Evolutionary conservation across 1,140 invertebrate genomes (phyloP).

Genomic region (Drosophila mojavensis): DNA sequence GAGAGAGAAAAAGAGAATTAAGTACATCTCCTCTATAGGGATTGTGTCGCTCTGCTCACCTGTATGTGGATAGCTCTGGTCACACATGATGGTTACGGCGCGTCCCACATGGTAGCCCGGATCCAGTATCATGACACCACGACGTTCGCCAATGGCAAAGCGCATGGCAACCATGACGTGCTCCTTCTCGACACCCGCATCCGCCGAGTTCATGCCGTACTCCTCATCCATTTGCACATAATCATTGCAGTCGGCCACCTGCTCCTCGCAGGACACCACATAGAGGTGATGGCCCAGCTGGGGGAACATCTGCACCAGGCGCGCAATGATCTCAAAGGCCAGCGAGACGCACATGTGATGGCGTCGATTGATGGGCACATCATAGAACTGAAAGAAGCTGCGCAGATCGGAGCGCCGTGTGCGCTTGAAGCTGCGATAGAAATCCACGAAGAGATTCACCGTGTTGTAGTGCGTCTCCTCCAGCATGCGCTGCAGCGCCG

Average conservation of each 20-base stretch:
- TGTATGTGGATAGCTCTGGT: slow-evolving; percentile 93
- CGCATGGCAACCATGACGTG: slow-evolving; percentile 93
- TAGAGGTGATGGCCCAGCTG: slow-evolving; percentile 88
- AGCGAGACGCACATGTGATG: slow-evolving; percentile 95
- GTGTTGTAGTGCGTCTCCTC: slow-evolving; percentile 94
- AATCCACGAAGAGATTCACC: slow-evolving; percentile 92
- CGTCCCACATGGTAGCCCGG: slow-evolving; percentile 95
- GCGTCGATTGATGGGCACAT: slow-evolving; percentile 89
- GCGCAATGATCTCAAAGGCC: slow-evolving; percentile 90
- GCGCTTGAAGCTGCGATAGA: slow-evolving; percentile 89
- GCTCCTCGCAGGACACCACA: slow-evolving; percentile 95
- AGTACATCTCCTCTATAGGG: too few species aligned
- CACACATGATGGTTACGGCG: slow-evolving; percentile 94
- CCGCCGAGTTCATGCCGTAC: slow-evolving; percentile 86
- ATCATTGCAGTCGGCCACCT: slow-evolving; percentile 88
- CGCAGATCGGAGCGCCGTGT: slow-evolving; percentile 86
- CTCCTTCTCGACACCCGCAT: slow-evolving; percentile 92
- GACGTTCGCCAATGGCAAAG: slow-evolving; percentile 89
- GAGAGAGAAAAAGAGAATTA: neutral
- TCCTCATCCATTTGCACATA: slow-evolving; percentile 86
- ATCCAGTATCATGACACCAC: slow-evolving; percentile 92
- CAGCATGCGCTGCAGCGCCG: slow-evolving; percentile 90
- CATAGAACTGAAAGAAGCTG: slow-evolving; percentile 90
- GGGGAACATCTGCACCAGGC: slow-evolving; percentile 87
- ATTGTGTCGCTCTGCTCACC: slow-evolving; percentile 79